These are phyloP conservation scores for Bufotes viridis DNA, from an alignment of 2,797 vertebrate genomes.

Conservation along the genomic window DNA sequence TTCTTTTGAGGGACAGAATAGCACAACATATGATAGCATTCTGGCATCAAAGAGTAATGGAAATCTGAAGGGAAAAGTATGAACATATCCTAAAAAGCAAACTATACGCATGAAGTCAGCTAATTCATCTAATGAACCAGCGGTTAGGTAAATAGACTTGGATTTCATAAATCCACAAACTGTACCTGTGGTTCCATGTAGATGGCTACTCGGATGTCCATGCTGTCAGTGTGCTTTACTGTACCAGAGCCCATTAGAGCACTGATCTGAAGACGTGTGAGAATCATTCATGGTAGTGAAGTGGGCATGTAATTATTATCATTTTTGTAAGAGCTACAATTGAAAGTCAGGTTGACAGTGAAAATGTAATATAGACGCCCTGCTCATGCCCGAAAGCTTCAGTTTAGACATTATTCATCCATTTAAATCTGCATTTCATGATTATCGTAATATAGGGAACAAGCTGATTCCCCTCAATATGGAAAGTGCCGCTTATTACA, in stretches of 20 bases:
- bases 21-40: too few relatives aligned
- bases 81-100: not conserved
- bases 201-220: not conserved
- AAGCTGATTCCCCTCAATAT: not conserved
- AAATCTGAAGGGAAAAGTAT: not conserved
- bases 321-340: constrained; percentile 5
- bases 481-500: not conserved
- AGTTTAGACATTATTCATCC: not conserved
- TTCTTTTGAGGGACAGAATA: too few relatives aligned
- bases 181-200: not conserved
- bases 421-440: not conserved
- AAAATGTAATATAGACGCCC: not conserved
- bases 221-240: not conserved
- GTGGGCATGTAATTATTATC: constrained; percentile 15
- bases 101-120: not conserved
- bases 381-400: not conserved
- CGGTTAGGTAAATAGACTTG: not conserved
- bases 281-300: not conserved
- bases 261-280: constrained; percentile 5
- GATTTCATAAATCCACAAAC: not conserved
- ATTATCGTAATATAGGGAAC: not conserved
- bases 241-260: constrained; percentile 9
- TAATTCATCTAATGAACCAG: not conserved
- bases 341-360: constrained; percentile 1
- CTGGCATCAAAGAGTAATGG: too few relatives aligned